phyloP scores from a whole-genome alignment of 1,140 invertebrate species.

The Orius laevigatus region DNA sequence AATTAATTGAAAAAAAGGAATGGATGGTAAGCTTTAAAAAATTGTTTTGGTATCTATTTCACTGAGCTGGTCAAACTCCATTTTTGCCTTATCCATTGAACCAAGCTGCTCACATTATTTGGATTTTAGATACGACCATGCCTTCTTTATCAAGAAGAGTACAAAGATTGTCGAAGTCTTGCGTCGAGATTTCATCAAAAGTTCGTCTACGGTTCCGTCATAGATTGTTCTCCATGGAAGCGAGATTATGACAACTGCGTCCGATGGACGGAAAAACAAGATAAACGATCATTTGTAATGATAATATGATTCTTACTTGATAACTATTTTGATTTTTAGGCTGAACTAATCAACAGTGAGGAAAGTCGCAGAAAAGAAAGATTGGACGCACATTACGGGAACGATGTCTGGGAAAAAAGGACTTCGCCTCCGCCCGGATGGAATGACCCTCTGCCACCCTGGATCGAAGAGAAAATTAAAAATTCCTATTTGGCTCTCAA shows the following conservation, averaged over 20 bases:
- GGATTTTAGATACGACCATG: conserved; percentile 47
- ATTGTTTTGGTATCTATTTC: too few relatives aligned
- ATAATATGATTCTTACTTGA: not conserved
- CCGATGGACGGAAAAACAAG: conserved; percentile 41
- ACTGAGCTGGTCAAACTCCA: too few relatives aligned
- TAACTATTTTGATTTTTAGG: conserved; percentile 31
- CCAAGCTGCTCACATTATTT: too few relatives aligned
- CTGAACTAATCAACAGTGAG: conserved; percentile 53
- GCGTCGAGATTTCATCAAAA: conserved; percentile 68
- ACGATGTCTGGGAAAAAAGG: conserved; percentile 62
- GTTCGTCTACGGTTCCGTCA: conserved; percentile 53
- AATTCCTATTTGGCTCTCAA: conserved; percentile 46
- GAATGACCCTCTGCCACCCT: conserved; percentile 57
- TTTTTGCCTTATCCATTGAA: too few relatives aligned
- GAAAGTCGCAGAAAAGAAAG: conserved; percentile 39
- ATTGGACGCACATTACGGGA: conserved; percentile 44
- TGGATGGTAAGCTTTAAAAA: too few relatives aligned
- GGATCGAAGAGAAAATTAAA: conserved; percentile 45
- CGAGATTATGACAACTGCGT: conserved; percentile 56
- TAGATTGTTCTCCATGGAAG: conserved; percentile 64
- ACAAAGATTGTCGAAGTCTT: conserved; percentile 54
- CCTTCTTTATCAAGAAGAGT: conserved; percentile 57
- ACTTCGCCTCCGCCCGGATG: conserved; percentile 58
- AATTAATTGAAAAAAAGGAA: too few relatives aligned
- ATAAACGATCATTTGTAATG: conserved; percentile 47